A percentile compares a stretch with the other conserved stretches of the same genome.
phyloP scores from a whole-genome alignment of 2,113 vertebrate genomes.

The Nothocercus nigrocapillus region DNA sequence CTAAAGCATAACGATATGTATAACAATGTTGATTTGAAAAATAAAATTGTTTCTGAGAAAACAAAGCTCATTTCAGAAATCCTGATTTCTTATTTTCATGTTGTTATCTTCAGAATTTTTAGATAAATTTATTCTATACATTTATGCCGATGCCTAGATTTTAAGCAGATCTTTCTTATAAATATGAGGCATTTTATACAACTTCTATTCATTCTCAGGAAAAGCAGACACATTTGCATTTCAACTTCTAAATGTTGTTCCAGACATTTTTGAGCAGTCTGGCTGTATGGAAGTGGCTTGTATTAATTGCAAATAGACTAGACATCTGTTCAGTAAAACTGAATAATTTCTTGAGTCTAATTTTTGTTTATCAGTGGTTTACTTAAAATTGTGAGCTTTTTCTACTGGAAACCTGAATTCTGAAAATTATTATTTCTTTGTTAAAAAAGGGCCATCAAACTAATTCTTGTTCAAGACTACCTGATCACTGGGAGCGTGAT shows the following conservation, averaged over 20 bases:
- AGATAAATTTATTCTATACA: constrained; percentile 29
- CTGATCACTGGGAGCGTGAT: background rate
- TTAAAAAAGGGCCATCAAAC: constrained; percentile 13
- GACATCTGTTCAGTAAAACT: constrained; percentile 73
- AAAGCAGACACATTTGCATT: constrained; percentile 70
- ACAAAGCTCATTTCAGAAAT: background rate
- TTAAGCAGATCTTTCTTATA: background rate
- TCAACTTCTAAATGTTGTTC: constrained; percentile 75
- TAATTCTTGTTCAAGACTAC: background rate
- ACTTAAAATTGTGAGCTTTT: background rate
- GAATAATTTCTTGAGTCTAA: constrained; percentile 52
- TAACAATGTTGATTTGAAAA: background rate
- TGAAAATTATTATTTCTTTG: background rate
- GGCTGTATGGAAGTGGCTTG: constrained; percentile 72
- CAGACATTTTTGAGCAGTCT: constrained; percentile 73
- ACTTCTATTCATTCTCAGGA: constrained; percentile 70
- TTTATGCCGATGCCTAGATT: constrained; percentile 28
- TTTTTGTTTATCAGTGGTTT: constrained; percentile 67
- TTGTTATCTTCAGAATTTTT: constrained; percentile 39
- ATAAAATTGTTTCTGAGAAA: constrained; percentile 26
- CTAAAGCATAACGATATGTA: background rate
- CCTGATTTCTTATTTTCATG: background rate
- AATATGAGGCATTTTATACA: constrained; percentile 1
- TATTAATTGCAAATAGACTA: constrained; percentile 76
- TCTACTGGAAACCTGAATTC: background rate